Percentiles rank a stretch among this genome's conserved stretches.
Conservation (phyloP, 2,113 vertebrate species). For the Jacana jacana region DNA sequence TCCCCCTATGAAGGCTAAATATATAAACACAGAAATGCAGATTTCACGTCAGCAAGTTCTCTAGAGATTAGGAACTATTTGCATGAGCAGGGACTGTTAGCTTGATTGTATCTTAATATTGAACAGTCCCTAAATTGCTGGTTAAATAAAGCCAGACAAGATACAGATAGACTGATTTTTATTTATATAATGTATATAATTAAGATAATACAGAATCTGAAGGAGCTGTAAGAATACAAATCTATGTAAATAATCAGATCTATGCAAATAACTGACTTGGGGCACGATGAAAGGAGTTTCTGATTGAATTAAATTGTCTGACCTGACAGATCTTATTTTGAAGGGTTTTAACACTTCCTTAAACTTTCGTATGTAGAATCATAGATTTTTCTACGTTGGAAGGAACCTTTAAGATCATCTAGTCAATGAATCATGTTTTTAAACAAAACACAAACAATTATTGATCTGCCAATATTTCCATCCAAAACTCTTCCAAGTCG, state of each 20-base stretch:
- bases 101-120: slow-evolving; percentile 49
- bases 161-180: neutral
- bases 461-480: neutral
- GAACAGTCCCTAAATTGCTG: neutral
- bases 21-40: slow-evolving; percentile 26
- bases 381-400: too few relatives aligned
- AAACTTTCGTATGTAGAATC: neutral
- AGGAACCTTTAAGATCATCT: too few relatives aligned
- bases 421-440: neutral
- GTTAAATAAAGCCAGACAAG: slow-evolving; percentile 27
- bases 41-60: slow-evolving; percentile 40
- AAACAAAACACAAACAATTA: neutral
- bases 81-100: neutral
- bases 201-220: slow-evolving; percentile 11
- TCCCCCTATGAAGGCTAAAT: neutral
- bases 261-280: neutral
- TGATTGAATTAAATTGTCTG: neutral
- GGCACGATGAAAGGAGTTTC: neutral
- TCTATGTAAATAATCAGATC: slow-evolving; percentile 15
- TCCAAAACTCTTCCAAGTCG: neutral
- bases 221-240: neutral
- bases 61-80: slow-evolving; percentile 28
- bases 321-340: neutral
- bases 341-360: neutral
- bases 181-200: slow-evolving; percentile 3